These are phyloP conservation scores for Eremophila alpestris DNA, from an alignment of 2,797 vertebrate species.

Conservation along the genomic window DNA sequence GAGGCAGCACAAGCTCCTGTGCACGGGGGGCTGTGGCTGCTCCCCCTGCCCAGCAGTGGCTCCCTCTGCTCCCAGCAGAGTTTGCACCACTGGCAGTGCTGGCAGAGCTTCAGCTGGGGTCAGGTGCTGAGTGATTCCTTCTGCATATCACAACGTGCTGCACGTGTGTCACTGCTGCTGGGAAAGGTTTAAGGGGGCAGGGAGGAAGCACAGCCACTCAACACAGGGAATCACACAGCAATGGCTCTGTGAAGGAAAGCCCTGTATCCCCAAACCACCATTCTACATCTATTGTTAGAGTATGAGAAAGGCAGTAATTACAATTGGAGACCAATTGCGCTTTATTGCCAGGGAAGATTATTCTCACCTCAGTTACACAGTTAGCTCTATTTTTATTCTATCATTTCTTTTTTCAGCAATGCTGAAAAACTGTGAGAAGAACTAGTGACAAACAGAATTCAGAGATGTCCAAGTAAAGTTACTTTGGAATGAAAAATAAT, in stretches of 20 bases:
- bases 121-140: background rate
- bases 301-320: conserved; percentile 41
- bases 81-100: background rate
- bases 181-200: background rate
- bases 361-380: conserved; percentile 24
- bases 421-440: conserved; percentile 31
- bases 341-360: conserved; percentile 27
- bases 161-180: background rate
- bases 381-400: conserved; percentile 50
- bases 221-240: background rate
- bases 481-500: conserved; percentile 4
- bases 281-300: conserved; percentile 29
- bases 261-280: background rate
- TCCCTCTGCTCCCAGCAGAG: background rate
- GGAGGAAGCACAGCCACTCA: background rate
- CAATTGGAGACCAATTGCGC: background rate
- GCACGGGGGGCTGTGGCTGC: background rate
- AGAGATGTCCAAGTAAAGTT: conserved; percentile 39
- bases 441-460: conserved; percentile 30
- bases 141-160: background rate
- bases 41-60: background rate
- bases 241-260: background rate
- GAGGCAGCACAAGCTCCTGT: background rate
- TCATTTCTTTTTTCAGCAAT: conserved; percentile 24
- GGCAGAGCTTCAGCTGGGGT: background rate